Evolutionary conservation across 1,140 invertebrate genomes (phyloP).

Genomic region (Armadillidium nasatum): DNA sequence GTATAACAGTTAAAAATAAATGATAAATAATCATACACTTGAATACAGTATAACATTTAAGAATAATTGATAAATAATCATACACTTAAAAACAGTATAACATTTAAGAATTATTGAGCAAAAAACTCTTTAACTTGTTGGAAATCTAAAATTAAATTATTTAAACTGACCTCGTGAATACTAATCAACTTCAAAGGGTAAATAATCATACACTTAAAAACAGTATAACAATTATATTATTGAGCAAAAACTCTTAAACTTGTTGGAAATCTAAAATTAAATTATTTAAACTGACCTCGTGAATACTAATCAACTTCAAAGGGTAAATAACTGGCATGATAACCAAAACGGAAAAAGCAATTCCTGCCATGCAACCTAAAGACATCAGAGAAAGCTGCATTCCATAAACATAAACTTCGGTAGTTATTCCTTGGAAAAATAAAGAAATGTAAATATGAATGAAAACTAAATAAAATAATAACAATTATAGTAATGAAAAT

Average conservation of each 20-base stretch:
- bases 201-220: neutral
- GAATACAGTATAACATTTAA: too few species aligned
- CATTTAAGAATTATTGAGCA: neutral
- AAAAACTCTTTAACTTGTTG: neutral
- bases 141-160: neutral
- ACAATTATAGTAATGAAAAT: too few species aligned
- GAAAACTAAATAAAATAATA: too few species aligned
- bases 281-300: neutral
- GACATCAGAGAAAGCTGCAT: slow-evolving; percentile 71
- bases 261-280: neutral
- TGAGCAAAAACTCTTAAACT: neutral
- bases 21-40: too few species aligned
- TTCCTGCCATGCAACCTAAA: neutral
- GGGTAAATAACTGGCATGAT: slow-evolving; percentile 1
- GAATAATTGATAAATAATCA: neutral
- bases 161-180: neutral
- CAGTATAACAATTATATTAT: neutral
- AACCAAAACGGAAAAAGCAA: neutral
- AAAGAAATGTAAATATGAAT: too few species aligned
- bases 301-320: neutral
- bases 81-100: neutral
- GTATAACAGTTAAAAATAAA: too few species aligned
- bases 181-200: neutral
- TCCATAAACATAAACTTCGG: slow-evolving; percentile 75
- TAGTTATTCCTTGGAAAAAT: neutral